phyloP scores from a whole-genome alignment of 2,797 vertebrate species.

The Gallinago stenura region DNA sequence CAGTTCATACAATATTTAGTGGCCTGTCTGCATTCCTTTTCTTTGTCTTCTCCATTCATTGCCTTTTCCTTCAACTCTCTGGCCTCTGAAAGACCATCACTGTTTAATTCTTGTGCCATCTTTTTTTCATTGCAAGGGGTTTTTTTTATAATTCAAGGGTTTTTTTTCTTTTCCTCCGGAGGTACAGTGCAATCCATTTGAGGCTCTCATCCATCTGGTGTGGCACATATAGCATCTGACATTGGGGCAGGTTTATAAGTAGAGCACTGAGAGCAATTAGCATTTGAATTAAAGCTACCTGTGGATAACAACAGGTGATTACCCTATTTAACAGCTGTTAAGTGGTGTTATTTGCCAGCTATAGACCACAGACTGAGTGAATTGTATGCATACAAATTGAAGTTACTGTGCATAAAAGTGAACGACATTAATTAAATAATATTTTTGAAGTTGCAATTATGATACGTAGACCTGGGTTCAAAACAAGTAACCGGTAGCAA shows the following conservation, averaged over 20 bases:
- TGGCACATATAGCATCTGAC: constrained; percentile 41
- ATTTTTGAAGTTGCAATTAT: constrained; percentile 27
- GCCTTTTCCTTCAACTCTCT: background rate
- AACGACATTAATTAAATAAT: constrained; percentile 43
- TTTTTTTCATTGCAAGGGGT: background rate
- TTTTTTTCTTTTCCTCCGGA: background rate
- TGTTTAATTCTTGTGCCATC: constrained; percentile 1
- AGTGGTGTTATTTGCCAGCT: constrained; percentile 71
- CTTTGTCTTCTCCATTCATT: background rate
- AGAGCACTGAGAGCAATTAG: constrained; percentile 75
- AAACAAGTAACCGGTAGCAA: background rate
- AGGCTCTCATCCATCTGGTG: constrained; percentile 42
- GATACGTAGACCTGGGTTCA: background rate
- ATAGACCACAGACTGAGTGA: constrained; percentile 49
- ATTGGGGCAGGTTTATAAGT: constrained; percentile 61
- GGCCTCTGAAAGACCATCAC: background rate
- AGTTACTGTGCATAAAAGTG: constrained; percentile 13
- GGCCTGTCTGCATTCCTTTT: background rate
- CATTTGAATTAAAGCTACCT: constrained; percentile 79
- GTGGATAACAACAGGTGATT: constrained; percentile 75
- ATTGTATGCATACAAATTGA: constrained; percentile 45
- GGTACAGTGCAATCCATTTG: background rate
- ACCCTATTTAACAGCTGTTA: constrained; percentile 78
- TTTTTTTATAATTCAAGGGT: background rate
- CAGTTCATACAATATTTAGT: background rate